A percentile compares a stretch with the other conserved stretches of the same genome.
Evolutionary conservation across 2,113 vertebrate species (phyloP).

Genomic region (Nothocercus julius): DNA sequence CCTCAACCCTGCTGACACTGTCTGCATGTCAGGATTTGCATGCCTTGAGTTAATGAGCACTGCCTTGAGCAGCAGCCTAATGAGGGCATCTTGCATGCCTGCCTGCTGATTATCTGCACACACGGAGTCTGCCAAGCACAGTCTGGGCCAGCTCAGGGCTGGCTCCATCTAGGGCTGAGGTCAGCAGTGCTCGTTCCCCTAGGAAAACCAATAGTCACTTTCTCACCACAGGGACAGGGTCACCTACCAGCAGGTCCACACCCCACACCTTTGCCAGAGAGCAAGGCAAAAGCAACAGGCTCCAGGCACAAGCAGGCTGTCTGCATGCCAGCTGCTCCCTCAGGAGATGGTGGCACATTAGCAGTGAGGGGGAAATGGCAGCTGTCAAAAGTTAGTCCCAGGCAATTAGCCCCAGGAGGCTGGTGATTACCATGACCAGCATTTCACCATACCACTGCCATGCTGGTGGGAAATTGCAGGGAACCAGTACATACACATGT

Average conservation of each 20-base stretch:
- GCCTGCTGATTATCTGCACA: background rate
- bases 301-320: background rate
- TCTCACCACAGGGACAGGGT: background rate
- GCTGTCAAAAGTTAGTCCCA: background rate
- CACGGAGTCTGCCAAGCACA: fast-evolving
- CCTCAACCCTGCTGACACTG: background rate
- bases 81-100: background rate
- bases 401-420: background rate
- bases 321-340: background rate
- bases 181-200: fast-evolving
- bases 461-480: background rate
- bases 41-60: background rate
- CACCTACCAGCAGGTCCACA: background rate
- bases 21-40: background rate
- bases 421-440: background rate
- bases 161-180: background rate
- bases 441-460: background rate
- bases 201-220: background rate
- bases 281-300: background rate
- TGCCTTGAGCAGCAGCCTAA: fast-evolving
- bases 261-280: background rate
- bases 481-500: background rate
- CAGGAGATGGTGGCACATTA: background rate
- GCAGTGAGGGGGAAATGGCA: background rate
- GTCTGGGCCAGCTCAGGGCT: fast-evolving